phyloP scores from a whole-genome alignment of 2,888 invertebrate species.

The Lycocerus yunnanus region DNA sequence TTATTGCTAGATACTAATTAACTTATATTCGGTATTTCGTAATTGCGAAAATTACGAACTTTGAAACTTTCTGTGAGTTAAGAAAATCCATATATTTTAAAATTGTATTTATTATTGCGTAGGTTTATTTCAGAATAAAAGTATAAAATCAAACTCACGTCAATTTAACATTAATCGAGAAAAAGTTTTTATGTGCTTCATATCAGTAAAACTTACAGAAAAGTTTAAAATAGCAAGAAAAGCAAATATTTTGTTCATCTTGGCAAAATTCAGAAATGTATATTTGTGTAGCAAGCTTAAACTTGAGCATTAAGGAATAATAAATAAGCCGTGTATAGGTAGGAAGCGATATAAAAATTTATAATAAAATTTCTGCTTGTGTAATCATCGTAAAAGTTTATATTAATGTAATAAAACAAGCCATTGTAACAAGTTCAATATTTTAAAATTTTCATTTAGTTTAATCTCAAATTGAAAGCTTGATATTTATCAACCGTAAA shows the following conservation, averaged over 20 bases:
- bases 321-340: neutral
- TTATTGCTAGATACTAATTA: too few species aligned
- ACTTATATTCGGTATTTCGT: too few species aligned
- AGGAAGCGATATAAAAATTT: neutral
- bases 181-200: neutral
- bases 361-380: neutral
- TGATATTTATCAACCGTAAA: conserved; percentile 3
- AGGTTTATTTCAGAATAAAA: neutral
- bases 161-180: neutral
- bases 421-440: neutral
- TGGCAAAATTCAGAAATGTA: neutral
- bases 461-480: neutral
- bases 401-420: neutral
- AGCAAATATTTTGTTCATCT: neutral
- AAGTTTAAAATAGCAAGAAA: neutral
- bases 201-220: neutral
- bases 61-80: neutral
- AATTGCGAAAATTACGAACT: neutral
- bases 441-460: neutral
- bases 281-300: neutral
- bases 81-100: neutral
- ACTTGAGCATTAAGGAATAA: neutral
- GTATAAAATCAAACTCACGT: neutral
- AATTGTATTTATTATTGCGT: neutral
- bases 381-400: neutral